Evolutionary conservation across 1,140 invertebrate species (phyloP), one percentile per base, ranked within the genome.

Genomic region (Aethina tumida): DNA sequence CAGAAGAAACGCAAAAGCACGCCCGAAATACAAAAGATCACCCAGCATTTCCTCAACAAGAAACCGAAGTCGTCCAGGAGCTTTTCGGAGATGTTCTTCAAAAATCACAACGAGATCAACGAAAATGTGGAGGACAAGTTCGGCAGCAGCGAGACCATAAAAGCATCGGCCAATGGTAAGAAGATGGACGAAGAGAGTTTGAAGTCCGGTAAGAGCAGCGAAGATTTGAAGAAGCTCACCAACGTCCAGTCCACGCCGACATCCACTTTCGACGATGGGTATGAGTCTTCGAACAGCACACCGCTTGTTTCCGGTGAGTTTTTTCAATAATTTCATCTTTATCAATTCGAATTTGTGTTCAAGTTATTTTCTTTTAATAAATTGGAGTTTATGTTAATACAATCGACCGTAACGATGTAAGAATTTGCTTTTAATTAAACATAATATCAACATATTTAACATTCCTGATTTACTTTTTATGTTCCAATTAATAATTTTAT

Each of bases 201-300:
- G 13, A 36, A 29, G 7, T 33, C 27, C 26, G 47, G 35, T 15
- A 48, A 47, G 20, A 41, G 39, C 8, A 43, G 43, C 16, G 42
- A 51, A 26, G 41, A 47, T 13, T 37, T 35, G 16, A 49, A 52
- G 19, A 55, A 50, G 36, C 24, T 13, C 10, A 35, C 36, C 7
- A 55, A 53, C 16, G 42, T 53, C 13, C 51, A 58, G 32, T 55
- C 53, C 7, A 58, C 56, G 15, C 54, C 60, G 1, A 60, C 59
- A 12, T 60, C 61, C 3, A 61, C 58, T 16, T 43, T 69, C n/a
- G 67, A 69, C 42, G 67, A 69, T 47, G 67, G 67, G 5, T 69
- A 69, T 39, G 66, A 64, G 17, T 67, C 65, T 14, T 68, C 62
- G n/a, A 68, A 68, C 50, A 68, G 65, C 47, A 67, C 65, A 5